These are phyloP conservation scores for Falco novaeseelandiae DNA, from an alignment of 2,797 vertebrate genomes.

Conservation along the genomic window DNA sequence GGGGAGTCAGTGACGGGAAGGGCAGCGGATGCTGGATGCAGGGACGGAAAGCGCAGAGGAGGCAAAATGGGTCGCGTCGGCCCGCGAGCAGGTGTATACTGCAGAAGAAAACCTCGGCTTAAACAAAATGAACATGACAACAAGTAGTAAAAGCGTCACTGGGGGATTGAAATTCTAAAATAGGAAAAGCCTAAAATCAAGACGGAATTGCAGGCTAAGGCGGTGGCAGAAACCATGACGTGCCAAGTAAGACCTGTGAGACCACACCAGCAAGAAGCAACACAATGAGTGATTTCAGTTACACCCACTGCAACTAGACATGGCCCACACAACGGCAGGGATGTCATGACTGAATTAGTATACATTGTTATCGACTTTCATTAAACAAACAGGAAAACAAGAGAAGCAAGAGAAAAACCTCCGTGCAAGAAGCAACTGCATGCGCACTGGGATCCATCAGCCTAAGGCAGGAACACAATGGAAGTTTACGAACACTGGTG, in stretches of 20 bases:
- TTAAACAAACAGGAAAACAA: not conserved
- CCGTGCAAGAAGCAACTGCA: not conserved
- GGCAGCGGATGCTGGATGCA: not conserved
- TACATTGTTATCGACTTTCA: not conserved
- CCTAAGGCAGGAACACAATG: not conserved
- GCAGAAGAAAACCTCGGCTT: not conserved
- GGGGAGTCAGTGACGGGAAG: not conserved
- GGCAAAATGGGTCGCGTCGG: not conserved
- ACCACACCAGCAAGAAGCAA: not conserved
- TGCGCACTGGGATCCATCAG: accelerated
- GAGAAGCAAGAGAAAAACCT: not conserved
- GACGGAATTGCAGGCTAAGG: not conserved
- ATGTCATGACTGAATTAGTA: not conserved
- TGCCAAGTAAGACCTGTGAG: not conserved
- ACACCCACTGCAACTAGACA: accelerated
- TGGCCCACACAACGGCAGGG: not conserved
- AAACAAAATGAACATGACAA: not conserved
- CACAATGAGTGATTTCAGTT: not conserved
- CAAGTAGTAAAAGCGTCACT: not conserved
- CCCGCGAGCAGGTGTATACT: not conserved
- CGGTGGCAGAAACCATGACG: not conserved
- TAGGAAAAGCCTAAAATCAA: too few relatives aligned
- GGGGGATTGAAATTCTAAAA: not conserved
- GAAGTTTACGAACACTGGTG: not conserved
- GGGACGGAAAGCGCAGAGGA: not conserved